A percentile compares a stretch with the other conserved stretches of the same genome.
These are phyloP conservation scores for Microplitis manilae DNA, from an alignment of 2,888 invertebrate species.

Conservation along the genomic window DNA sequence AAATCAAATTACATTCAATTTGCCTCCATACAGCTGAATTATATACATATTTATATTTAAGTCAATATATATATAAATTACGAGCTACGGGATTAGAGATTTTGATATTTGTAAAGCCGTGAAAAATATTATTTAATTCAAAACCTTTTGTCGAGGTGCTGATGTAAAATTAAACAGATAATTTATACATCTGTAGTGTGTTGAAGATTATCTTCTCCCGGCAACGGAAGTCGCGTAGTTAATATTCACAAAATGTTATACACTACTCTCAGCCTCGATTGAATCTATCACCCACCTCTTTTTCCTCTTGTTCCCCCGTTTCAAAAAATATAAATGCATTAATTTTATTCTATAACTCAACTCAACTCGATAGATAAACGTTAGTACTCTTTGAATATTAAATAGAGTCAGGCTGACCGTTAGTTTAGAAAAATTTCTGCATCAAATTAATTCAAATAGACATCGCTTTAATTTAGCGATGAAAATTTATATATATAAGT, in stretches of 20 bases:
- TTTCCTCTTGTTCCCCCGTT: conserved; percentile 15
- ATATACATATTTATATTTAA: no score
- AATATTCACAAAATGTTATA: conserved; percentile 48
- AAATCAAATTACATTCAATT: not conserved
- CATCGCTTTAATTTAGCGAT: no score
- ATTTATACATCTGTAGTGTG: conserved; percentile 25
- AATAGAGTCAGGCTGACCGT: conserved; percentile 9
- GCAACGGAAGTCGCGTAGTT: conserved; percentile 51
- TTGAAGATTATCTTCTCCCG: conserved; percentile 17
- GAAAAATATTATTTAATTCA: not conserved
- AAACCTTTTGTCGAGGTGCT: conserved; percentile 3
- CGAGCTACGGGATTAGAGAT: not conserved
- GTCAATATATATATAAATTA: no score
- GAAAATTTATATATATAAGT: no score
- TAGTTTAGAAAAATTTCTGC: not conserved
- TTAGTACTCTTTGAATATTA: not conserved
- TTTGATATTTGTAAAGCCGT: not conserved
- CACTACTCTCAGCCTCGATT: conserved; percentile 25
- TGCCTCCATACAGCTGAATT: not conserved
- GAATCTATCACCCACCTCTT: conserved; percentile 21
- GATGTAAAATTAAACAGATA: conserved; percentile 50
- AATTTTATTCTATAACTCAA: conserved; percentile 24
- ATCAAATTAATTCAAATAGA: not conserved
- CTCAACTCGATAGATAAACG: not conserved
- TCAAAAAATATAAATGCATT: conserved; percentile 29